Percentiles rank a stretch among this genome's conserved stretches.
Conservation (phyloP, 1,140 invertebrate species). For the Heliothis subflexa region DNA sequence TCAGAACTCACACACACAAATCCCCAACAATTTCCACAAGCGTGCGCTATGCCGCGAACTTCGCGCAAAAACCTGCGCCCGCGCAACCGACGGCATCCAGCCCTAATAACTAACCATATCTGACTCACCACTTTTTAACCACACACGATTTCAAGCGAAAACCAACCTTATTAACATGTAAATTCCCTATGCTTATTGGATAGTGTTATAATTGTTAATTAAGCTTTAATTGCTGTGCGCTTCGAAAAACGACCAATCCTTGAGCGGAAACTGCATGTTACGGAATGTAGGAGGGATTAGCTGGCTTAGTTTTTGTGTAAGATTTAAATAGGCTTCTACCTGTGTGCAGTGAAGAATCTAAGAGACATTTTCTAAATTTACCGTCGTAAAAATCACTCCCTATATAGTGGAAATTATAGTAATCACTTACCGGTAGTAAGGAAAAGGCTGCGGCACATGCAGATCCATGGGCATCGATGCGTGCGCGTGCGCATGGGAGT, state of each 20-base stretch:
- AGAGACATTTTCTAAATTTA: too few species aligned
- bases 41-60: conserved; percentile 59
- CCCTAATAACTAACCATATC: conserved; percentile 73
- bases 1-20: conserved; percentile 11
- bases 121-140: conserved; percentile 61
- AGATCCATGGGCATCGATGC: conserved; percentile 91
- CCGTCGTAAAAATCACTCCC: not conserved
- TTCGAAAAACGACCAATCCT: conserved; percentile 41
- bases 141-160: conserved; percentile 37
- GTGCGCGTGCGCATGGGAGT: conserved; percentile 86
- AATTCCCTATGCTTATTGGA: conserved; percentile 49
- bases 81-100: conserved; percentile 59
- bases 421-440: conserved; percentile 92
- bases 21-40: conserved; percentile 28
- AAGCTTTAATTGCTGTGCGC: conserved; percentile 48
- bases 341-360: too few species aligned
- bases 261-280: conserved; percentile 1
- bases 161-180: conserved; percentile 38
- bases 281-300: conserved; percentile 29
- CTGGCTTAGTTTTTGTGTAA: not conserved
- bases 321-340: conserved; percentile 7
- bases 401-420: not conserved
- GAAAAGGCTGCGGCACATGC: conserved; percentile 94
- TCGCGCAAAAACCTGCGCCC: conserved; percentile 59
- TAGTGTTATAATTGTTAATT: conserved; percentile 56